Conservation (phyloP, 1,140 invertebrate species). For the Mycetomoellerius zeteki region DNA sequence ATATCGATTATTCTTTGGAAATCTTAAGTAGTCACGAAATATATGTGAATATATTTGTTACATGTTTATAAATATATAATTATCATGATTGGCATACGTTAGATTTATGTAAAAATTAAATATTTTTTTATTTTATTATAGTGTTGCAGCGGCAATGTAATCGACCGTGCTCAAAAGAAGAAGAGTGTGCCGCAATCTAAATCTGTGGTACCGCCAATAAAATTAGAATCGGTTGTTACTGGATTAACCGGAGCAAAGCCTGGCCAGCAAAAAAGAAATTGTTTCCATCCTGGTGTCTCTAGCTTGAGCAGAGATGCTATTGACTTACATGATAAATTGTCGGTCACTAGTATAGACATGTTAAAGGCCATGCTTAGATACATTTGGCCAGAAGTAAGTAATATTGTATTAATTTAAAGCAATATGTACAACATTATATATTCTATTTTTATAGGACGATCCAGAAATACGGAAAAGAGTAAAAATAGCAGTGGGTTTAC, state of each 20-base stretch:
- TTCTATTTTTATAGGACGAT: conserved; percentile 89
- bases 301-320: conserved; percentile 90
- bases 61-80: conserved; percentile 35
- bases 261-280: conserved; percentile 91
- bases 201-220: conserved; percentile 80
- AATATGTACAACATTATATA: conserved; percentile 13
- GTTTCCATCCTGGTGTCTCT: conserved; percentile 96
- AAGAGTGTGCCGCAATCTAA: conserved; percentile 83
- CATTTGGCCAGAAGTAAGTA: conserved; percentile 96
- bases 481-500: conserved; percentile 92
- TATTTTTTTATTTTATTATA: conserved; percentile 70
- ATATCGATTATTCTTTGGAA: conserved; percentile 28
- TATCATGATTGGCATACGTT: not conserved
- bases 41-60: conserved; percentile 43
- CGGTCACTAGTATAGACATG: conserved; percentile 93
- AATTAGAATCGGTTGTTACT: conserved; percentile 78
- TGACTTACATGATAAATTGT: conserved; percentile 87
- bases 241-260: conserved; percentile 84
- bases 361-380: conserved; percentile 95
- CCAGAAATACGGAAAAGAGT: conserved; percentile 93
- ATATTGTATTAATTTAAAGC: not conserved
- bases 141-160: conserved; percentile 84
- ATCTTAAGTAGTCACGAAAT: not conserved
- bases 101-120: conserved; percentile 12
- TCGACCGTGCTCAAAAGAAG: conserved; percentile 84